Percentiles rank a stretch among this genome's conserved stretches.
Conservation (phyloP, 2,888 invertebrate species). For the Alloplasta piceator region DNA sequence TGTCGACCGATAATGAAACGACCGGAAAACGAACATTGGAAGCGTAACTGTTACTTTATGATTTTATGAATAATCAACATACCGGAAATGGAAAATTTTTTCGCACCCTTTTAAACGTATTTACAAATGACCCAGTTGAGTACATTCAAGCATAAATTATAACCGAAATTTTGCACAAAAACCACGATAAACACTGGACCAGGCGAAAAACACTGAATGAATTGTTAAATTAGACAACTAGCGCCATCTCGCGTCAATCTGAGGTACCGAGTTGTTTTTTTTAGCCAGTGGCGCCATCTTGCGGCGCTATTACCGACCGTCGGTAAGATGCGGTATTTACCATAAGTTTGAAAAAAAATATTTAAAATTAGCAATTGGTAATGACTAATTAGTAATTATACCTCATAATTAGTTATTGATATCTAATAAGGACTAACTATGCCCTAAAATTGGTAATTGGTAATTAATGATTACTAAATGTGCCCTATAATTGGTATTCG, state of each 20-base stretch:
- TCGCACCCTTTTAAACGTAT: neutral
- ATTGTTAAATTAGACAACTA: neutral
- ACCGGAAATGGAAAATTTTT: conserved; percentile 10
- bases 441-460: too few species aligned
- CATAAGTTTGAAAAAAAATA: too few species aligned
- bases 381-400: too few species aligned
- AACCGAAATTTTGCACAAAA: neutral
- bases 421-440: too few species aligned
- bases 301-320: neutral
- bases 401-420: too few species aligned
- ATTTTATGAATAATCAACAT: conserved; percentile 2
- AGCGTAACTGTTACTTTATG: conserved; percentile 21
- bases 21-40: neutral
- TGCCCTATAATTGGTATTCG: too few species aligned
- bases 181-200: conserved; percentile 26
- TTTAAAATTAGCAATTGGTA: too few species aligned
- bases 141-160: conserved; percentile 10
- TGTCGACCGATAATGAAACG: conserved; percentile 12
- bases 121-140: neutral
- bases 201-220: conserved; percentile 21
- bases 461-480: too few species aligned
- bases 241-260: too few species aligned
- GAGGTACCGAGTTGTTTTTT: neutral
- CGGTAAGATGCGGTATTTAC: neutral
- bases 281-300: neutral